A percentile compares a stretch with the other conserved stretches of the same genome.
These are phyloP conservation scores for Drosophila ananassae DNA, from an alignment of 1,140 invertebrate genomes.

Conservation along the genomic window DNA sequence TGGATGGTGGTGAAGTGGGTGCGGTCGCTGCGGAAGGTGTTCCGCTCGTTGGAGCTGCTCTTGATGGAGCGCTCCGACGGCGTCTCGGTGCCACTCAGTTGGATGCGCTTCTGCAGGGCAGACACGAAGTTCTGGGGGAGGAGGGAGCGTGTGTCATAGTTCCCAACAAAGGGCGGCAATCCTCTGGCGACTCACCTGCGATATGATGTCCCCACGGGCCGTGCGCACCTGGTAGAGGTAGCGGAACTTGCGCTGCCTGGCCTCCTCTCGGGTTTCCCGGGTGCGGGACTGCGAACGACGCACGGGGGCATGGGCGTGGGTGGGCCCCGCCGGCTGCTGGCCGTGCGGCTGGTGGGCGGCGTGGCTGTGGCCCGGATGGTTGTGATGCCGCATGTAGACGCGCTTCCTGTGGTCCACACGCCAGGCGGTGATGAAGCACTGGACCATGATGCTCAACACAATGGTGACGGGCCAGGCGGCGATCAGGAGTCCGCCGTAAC, in stretches of 20 bases:
- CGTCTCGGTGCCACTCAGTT: constrained; percentile 84
- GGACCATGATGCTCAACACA: constrained; percentile 82
- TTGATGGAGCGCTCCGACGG: constrained; percentile 82
- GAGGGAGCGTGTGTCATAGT: not conserved
- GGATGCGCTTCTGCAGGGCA: constrained; percentile 88
- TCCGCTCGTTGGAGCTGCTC: constrained; percentile 87
- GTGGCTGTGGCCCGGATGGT: constrained; percentile 55
- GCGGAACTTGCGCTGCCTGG: constrained; percentile 92
- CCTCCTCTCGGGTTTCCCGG: constrained; percentile 89
- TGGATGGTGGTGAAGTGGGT: constrained; percentile 87
- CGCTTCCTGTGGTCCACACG: constrained; percentile 81
- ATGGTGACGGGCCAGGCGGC: constrained; percentile 79
- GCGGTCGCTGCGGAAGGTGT: constrained; percentile 90
- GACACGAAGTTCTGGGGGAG: constrained; percentile 90
- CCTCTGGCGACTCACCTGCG: constrained; percentile 87
- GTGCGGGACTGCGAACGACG: constrained; percentile 77
- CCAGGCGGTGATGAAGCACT: constrained; percentile 83
- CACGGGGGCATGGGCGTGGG: constrained; percentile 56
- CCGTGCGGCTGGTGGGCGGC: constrained; percentile 53
- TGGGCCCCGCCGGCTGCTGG: constrained; percentile 50
- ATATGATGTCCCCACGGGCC: constrained; percentile 94
- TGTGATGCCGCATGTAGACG: constrained; percentile 75
- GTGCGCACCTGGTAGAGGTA: constrained; percentile 95
- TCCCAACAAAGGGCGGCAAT: not conserved
- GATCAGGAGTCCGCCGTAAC: constrained; percentile 79